Base-by-base conservation (phyloP, 2,888 invertebrate genomes). In the Eretmocerus hayati region DNA sequence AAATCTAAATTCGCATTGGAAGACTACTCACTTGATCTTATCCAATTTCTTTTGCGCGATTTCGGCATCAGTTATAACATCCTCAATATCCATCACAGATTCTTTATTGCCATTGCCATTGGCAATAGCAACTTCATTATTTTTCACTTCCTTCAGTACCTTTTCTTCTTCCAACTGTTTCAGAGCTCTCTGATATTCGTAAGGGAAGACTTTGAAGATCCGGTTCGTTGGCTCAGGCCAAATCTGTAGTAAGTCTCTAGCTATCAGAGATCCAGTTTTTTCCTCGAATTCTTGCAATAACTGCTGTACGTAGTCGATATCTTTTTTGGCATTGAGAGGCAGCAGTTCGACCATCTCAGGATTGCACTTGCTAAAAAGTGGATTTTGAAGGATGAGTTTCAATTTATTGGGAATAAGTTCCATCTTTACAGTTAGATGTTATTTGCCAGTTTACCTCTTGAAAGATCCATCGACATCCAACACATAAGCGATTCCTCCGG, bases 191-290 rank as follows among this genome's bases (percentile, higher is more conserved):
- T 95, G 93, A 74, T 95, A 99, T 66, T 99, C 99, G 64, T 87
- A 88, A 0, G 99, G 97, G 79, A 97, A 97, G 39, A 97, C 81
- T 77, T 99, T 99, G 46, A 94, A 80, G 69, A 99, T 93, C 69
- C 85, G 80, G 22, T 80, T 74, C 37, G 88, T 82, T 46, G 84
- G 79, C 49, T 78, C 77, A 1, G 84, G 81, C 96, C 95, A 91
- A 50, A 87, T 80, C 56, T 80, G 75, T 0, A 97, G 73, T 23
- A 97, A 75, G 22, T 84, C 78, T 55, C 81, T 74, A 4, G 94
- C 97, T 52, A 96, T 80, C 54, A 86, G 66, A 3, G 94, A 94
- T 13, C 87, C 92, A 2, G 99, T 99, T 62, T 89, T 85, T 41
- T 85, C 77, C 15, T 84, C 77, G 70, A 97, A 99, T 67, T 96